Percentiles rank a stretch among this genome's conserved stretches.
These are phyloP conservation scores for Sarcophaga carnaria DNA, from an alignment of 2,888 invertebrate species.

Conservation along the genomic window DNA sequence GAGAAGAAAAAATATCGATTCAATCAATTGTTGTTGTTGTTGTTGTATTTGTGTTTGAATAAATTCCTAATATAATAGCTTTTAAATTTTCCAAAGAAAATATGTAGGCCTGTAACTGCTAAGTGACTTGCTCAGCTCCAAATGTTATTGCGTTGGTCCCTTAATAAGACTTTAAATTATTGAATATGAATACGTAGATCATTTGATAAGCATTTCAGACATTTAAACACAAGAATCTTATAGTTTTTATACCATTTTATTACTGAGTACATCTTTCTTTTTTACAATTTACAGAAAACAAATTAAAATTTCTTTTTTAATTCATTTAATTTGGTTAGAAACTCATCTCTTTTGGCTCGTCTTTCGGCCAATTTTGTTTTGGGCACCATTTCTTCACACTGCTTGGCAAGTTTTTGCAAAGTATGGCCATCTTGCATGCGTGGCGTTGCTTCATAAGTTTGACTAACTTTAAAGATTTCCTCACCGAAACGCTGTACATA, in stretches of 20 bases:
- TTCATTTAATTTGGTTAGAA: conserved; percentile 88
- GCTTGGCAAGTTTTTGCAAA: conserved; percentile 86
- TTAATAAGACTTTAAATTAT: too few relatives aligned
- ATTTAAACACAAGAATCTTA: too few relatives aligned
- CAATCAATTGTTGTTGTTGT: background rate
- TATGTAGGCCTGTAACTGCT: too few relatives aligned
- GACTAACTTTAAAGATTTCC: conserved; percentile 85
- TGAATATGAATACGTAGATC: too few relatives aligned
- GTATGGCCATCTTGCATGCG: conserved; percentile 87
- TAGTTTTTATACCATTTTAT: too few relatives aligned
- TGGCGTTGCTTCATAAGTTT: conserved; percentile 89
- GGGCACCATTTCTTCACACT: conserved; percentile 89
- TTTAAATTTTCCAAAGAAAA: too few relatives aligned
- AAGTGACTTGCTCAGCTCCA: too few relatives aligned
- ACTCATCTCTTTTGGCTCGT: conserved; percentile 91
- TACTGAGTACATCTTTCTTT: too few relatives aligned
- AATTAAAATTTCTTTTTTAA: conserved; percentile 87
- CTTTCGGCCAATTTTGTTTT: conserved; percentile 87
- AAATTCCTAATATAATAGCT: too few relatives aligned
- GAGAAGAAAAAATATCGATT: background rate
- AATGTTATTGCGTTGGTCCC: too few relatives aligned
- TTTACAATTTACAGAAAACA: too few relatives aligned
- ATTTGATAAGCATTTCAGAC: too few relatives aligned
- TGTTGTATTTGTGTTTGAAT: background rate
- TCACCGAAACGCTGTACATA: conserved; percentile 85